Percentiles rank a stretch among this genome's conserved stretches.
phyloP scores from a whole-genome alignment of 1,140 invertebrate species.

The Archivesica marissinica region DNA sequence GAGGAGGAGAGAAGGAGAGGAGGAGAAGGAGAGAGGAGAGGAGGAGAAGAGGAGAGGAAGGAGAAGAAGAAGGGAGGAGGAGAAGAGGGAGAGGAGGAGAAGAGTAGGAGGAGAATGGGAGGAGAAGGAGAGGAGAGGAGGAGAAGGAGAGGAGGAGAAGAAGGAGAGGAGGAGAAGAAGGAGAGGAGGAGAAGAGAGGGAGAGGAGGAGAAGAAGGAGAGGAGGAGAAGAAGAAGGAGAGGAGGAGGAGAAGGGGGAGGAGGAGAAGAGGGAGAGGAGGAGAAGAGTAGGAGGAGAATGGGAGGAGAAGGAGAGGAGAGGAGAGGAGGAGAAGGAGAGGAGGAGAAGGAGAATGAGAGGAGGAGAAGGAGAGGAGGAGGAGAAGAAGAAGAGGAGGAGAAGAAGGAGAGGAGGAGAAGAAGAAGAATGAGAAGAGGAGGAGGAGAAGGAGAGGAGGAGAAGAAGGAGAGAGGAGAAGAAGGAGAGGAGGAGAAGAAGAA shows the following conservation, averaged over 20 bases:
- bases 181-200: not conserved
- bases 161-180: not conserved
- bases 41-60: not conserved
- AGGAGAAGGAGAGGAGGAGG: not conserved
- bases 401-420: not conserved
- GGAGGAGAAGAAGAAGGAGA: not conserved
- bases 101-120: not conserved
- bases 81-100: not conserved
- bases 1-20: not conserved
- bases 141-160: not conserved
- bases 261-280: not conserved
- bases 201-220: too few species aligned
- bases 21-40: not conserved
- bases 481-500: not conserved
- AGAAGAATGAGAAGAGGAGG: not conserved
- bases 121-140: not conserved
- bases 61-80: not conserved
- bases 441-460: not conserved
- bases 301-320: not conserved
- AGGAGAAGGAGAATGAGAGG: not conserved
- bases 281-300: too few species aligned
- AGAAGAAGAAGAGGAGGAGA: not conserved
- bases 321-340: not conserved
- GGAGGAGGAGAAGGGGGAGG: not conserved
- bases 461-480: not conserved